Conservation (phyloP, 2,797 vertebrate species). For the Acomys russatus region DNA sequence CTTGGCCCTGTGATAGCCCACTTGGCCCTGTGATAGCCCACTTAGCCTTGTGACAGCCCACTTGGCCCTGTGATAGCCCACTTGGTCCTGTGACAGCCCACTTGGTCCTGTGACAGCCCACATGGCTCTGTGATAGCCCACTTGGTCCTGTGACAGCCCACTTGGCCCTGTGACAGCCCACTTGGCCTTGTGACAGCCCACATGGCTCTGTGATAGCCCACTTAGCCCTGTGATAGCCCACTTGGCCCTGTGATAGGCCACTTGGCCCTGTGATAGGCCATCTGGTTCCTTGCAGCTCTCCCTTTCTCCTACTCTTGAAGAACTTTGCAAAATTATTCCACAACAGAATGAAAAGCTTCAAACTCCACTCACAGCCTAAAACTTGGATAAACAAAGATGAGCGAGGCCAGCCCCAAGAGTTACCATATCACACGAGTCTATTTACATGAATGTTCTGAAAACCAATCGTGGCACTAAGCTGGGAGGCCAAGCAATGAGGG, state of each 20-base stretch:
- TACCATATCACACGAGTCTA: background rate
- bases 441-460: background rate
- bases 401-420: background rate
- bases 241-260: background rate
- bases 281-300: background rate
- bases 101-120: conserved; percentile 43
- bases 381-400: background rate
- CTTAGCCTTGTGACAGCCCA: background rate
- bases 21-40: conserved; percentile 44
- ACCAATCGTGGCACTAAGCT: background rate
- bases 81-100: no score
- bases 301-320: background rate
- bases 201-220: no score
- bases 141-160: conserved; percentile 43
- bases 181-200: conserved; percentile 42
- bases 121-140: no score
- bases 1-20: no score
- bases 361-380: conserved; percentile 81
- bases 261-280: conserved; percentile 44
- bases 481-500: background rate
- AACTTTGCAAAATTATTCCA: conserved; percentile 73
- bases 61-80: conserved; percentile 66
- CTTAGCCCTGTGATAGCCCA: conserved; percentile 44
- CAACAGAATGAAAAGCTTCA: conserved; percentile 85
- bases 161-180: no score